phyloP scores from a whole-genome alignment of 2,113 vertebrate species.

The Ciconia stormi region DNA sequence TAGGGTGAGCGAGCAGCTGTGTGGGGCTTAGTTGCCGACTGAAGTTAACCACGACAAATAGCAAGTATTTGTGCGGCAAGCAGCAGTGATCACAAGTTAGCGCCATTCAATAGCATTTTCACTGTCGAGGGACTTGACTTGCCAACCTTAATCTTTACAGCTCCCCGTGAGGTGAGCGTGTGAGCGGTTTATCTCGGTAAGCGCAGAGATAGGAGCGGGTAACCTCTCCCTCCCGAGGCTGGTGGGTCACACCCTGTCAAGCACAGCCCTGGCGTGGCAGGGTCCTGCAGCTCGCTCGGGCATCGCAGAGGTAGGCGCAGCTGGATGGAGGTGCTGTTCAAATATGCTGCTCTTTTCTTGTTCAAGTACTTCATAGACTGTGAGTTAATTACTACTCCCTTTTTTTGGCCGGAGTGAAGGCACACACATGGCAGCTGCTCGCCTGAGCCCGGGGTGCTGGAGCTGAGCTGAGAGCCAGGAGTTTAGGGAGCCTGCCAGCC shows the following conservation, averaged over 20 bases:
- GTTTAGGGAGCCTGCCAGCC: fast-evolving
- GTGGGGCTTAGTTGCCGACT: too few species aligned
- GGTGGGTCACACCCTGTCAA: neutral
- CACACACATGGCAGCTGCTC: neutral
- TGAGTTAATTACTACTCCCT: neutral
- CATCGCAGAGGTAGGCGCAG: fast-evolving
- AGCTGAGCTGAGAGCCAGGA: neutral
- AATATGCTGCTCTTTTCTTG: neutral
- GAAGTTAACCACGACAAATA: neutral
- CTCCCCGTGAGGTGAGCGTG: neutral
- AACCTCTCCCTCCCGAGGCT: neutral
- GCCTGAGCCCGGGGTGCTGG: neutral
- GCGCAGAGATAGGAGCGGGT: neutral
- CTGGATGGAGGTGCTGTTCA: neutral
- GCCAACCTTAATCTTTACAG: neutral
- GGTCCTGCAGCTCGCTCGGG: fast-evolving
- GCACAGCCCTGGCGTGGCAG: fast-evolving
- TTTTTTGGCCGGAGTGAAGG: neutral
- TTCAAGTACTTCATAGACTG: neutral
- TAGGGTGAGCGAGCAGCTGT: too few species aligned
- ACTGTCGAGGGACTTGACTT: neutral
- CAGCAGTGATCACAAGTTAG: neutral
- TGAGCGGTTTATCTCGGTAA: neutral
- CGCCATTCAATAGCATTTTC: neutral
- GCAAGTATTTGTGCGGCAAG: neutral